A percentile compares a stretch with the other conserved stretches of the same genome.
These are phyloP conservation scores for Melanotaenia trifasciata DNA, from an alignment of 2,797 vertebrate species.

Conservation along the genomic window DNA sequence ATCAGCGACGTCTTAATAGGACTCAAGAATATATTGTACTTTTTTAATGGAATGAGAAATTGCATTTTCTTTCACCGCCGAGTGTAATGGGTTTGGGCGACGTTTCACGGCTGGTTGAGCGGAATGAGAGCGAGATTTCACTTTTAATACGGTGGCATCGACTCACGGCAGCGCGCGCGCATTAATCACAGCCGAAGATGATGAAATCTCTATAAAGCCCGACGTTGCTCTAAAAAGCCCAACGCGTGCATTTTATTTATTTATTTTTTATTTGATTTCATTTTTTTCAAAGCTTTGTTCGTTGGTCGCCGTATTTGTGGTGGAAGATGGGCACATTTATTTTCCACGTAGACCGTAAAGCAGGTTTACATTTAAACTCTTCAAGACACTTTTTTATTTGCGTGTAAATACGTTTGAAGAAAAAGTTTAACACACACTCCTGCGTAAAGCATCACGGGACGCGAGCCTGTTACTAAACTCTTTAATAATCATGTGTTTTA, in stretches of 20 bases:
- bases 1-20: conserved; percentile 98
- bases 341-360: conserved; percentile 17
- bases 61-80: conserved; percentile 92
- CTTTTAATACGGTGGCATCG: conserved; percentile 93
- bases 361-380: conserved; percentile 15
- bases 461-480: background rate
- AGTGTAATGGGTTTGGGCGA: conserved; percentile 95
- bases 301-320: conserved; percentile 14
- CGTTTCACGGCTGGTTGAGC: conserved; percentile 96
- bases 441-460: conserved; percentile 1
- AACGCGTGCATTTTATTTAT: conserved; percentile 17
- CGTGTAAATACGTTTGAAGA: conserved; percentile 44
- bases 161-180: conserved; percentile 91
- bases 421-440: conserved; percentile 17
- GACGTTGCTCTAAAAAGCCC: background rate
- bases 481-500: background rate
- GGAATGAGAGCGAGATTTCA: conserved; percentile 95
- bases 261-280: background rate
- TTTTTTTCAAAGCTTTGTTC: background rate
- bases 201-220: conserved; percentile 93
- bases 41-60: conserved; percentile 97
- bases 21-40: conserved; percentile 92
- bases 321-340: conserved; percentile 18
- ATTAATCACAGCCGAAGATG: conserved; percentile 93
- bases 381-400: conserved; percentile 19